phyloP scores from a whole-genome alignment of 2,888 invertebrate genomes.

The Cylloceria caligata region DNA sequence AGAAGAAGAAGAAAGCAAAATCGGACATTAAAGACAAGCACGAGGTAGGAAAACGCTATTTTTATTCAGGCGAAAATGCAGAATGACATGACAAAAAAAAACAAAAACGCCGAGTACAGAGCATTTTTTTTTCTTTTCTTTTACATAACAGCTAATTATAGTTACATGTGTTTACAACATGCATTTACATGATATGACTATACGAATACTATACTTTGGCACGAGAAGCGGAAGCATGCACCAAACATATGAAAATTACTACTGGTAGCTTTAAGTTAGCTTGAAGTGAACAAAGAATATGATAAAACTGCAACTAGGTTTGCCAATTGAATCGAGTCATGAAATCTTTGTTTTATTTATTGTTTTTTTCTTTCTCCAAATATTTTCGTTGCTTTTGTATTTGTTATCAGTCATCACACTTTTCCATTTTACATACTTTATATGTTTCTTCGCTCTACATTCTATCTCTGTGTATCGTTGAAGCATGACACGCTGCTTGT shows the following conservation, averaged over 20 bases:
- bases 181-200: constrained; percentile 37
- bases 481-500: constrained; percentile 80
- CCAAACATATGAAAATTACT: constrained; percentile 40
- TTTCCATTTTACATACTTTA: constrained; percentile 38
- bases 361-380: constrained; percentile 20
- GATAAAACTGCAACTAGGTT: constrained; percentile 38
- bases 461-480: constrained; percentile 54
- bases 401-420: constrained; percentile 25
- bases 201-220: constrained; percentile 68
- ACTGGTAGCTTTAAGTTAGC: constrained; percentile 52
- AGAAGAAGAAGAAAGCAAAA: constrained; percentile 93
- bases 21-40: constrained; percentile 83
- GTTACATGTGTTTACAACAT: constrained; percentile 37
- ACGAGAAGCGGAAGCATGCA: constrained; percentile 75
- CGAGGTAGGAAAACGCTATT: constrained; percentile 72
- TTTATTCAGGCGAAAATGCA: constrained; percentile 60
- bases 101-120: constrained; percentile 51
- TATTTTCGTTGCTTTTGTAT: constrained; percentile 33
- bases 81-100: constrained; percentile 38
- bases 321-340: constrained; percentile 42
- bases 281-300: constrained; percentile 44
- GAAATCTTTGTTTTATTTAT: constrained; percentile 31
- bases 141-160: constrained; percentile 22
- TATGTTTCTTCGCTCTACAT: constrained; percentile 63
- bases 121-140: constrained; percentile 47